Evolutionary conservation across 1,140 invertebrate species (phyloP).

Genomic region (Trinorchestia longiramus): DNA sequence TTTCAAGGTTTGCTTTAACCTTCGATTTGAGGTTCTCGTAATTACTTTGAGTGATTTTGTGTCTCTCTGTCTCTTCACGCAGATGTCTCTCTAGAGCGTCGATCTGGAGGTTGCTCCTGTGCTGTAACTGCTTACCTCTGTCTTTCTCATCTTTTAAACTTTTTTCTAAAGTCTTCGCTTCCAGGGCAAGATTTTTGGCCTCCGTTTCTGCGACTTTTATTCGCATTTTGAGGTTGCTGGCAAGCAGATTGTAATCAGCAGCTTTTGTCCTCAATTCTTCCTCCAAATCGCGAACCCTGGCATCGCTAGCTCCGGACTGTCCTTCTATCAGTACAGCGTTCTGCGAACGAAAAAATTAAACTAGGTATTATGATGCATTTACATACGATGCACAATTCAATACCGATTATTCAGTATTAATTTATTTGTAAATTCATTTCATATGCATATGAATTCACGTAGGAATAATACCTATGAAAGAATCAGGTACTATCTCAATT

Average conservation of each 20-base stretch:
- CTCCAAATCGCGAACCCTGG: constrained; percentile 60
- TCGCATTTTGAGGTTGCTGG: constrained; percentile 58
- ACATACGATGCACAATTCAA: too few relatives aligned
- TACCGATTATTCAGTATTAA: too few relatives aligned
- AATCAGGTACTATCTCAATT: too few relatives aligned
- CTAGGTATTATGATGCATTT: background rate
- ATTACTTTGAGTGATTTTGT: constrained; percentile 53
- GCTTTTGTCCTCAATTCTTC: constrained; percentile 57
- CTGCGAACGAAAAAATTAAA: constrained; percentile 19
- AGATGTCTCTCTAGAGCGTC: constrained; percentile 49
- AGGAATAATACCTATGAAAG: too few relatives aligned
- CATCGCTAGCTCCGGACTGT: constrained; percentile 52
- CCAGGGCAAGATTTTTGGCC: background rate
- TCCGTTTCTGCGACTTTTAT: constrained; percentile 55
- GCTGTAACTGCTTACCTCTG: constrained; percentile 46
- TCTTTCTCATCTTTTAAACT: constrained; percentile 52
- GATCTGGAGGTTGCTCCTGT: constrained; percentile 35
- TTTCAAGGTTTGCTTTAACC: background rate
- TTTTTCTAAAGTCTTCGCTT: constrained; percentile 26
- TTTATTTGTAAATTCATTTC: too few relatives aligned
- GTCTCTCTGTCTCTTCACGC: constrained; percentile 51
- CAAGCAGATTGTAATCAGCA: constrained; percentile 56
- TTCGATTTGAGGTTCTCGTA: constrained; percentile 11
- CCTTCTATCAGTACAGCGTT: constrained; percentile 56
- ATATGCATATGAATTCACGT: too few relatives aligned